These are phyloP conservation scores for Bujurquina vittata DNA, from an alignment of 2,113 vertebrate genomes.

Conservation along the genomic window DNA sequence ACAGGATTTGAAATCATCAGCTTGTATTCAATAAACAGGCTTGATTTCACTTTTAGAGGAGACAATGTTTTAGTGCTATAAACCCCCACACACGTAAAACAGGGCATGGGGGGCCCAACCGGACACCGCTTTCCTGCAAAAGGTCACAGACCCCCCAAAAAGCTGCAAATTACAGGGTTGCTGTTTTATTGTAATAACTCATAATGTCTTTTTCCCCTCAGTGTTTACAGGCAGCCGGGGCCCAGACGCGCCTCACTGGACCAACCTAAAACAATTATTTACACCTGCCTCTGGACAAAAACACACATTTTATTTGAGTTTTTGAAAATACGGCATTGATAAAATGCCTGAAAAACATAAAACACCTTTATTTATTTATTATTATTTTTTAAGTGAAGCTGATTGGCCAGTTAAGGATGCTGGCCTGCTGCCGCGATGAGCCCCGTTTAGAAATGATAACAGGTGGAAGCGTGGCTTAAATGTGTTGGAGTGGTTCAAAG, in stretches of 20 bases:
- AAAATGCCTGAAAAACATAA: neutral
- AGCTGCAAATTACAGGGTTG: neutral
- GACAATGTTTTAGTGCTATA: neutral
- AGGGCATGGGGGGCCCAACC: rapidly evolving
- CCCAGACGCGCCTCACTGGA: neutral
- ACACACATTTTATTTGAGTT: too few species aligned
- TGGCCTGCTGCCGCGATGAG: neutral
- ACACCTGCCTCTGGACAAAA: neutral
- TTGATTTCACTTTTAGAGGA: neutral
- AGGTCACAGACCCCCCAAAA: too few species aligned
- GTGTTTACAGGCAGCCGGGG: neutral
- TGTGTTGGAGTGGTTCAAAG: neutral
- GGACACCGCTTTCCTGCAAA: neutral
- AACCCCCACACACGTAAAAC: neutral
- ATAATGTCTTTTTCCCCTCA: neutral
- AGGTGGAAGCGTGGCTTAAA: neutral
- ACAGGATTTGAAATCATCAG: neutral
- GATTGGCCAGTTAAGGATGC: rapidly evolving
- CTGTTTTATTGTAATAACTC: neutral
- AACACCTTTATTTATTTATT: neutral
- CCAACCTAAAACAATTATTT: neutral
- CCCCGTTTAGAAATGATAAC: neutral
- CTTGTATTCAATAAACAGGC: neutral
- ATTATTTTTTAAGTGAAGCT: neutral
- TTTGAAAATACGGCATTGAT: neutral